These are phyloP conservation scores for Phocoena sinus DNA, from an alignment of 2,113 vertebrate species.

Conservation along the genomic window DNA sequence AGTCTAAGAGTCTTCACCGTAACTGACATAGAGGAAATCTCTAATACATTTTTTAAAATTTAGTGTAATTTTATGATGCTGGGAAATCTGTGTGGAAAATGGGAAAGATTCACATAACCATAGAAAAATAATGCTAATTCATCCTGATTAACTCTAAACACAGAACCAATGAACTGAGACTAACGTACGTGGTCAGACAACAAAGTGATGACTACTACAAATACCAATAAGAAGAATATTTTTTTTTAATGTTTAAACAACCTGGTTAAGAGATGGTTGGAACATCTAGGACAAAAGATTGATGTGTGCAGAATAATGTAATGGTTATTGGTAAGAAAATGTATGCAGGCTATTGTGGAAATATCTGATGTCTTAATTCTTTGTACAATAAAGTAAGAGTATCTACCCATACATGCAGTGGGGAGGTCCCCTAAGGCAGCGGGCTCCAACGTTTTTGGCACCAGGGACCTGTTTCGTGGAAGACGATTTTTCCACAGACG, in stretches of 20 bases:
- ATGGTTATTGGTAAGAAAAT: neutral
- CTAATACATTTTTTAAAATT: neutral
- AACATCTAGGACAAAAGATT: neutral
- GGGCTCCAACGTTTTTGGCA: too few relatives aligned
- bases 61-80: neutral
- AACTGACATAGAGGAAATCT: neutral
- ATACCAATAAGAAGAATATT: neutral
- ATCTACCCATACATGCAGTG: neutral
- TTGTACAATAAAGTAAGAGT: neutral
- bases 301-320: neutral
- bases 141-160: neutral
- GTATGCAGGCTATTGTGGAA: neutral
- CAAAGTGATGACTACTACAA: neutral
- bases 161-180: neutral
- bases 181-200: neutral
- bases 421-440: neutral
- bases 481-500: too few relatives aligned
- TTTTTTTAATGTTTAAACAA: neutral
- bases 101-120: neutral
- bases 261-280: neutral
- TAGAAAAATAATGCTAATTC: neutral
- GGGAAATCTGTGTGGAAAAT: neutral
- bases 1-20: neutral
- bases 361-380: neutral
- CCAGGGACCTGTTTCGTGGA: too few relatives aligned